Evolutionary conservation across 2,888 invertebrate genomes (phyloP).

Genomic region (Teleogryllus oceanicus): DNA sequence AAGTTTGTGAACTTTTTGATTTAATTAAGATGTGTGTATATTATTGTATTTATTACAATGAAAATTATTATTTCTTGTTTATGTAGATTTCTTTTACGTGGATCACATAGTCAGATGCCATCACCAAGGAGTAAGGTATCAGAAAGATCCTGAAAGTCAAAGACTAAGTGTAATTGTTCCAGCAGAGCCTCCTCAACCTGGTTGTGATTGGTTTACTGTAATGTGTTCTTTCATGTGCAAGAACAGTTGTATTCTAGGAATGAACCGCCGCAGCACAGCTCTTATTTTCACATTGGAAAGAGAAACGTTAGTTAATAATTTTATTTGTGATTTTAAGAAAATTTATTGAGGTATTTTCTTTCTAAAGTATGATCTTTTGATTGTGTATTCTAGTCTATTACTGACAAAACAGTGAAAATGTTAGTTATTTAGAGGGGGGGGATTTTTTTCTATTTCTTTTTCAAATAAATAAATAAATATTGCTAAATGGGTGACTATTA

Average conservation of each 20-base stretch:
- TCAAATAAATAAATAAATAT: no score
- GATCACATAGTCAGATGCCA: background rate
- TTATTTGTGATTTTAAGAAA: no score
- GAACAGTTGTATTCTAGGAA: background rate
- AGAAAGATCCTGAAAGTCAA: background rate
- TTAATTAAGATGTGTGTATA: background rate
- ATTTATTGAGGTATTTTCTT: no score
- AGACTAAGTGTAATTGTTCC: background rate
- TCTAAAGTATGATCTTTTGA: no score
- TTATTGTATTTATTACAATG: no score
- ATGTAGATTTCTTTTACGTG: background rate
- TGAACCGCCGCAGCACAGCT: background rate
- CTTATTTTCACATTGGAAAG: background rate
- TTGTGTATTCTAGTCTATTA: no score
- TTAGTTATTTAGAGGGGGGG: no score
- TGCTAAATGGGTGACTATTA: no score
- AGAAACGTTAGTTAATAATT: background rate
- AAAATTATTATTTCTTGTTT: background rate
- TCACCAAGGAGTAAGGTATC: background rate
- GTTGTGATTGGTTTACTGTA: background rate
- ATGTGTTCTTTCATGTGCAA: background rate
- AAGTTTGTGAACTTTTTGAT: background rate
- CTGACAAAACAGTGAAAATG: no score
- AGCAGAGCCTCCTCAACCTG: background rate
- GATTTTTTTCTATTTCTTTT: no score